phyloP scores from a whole-genome alignment of 1,140 invertebrate species.

The Sitophilus oryzae region DNA sequence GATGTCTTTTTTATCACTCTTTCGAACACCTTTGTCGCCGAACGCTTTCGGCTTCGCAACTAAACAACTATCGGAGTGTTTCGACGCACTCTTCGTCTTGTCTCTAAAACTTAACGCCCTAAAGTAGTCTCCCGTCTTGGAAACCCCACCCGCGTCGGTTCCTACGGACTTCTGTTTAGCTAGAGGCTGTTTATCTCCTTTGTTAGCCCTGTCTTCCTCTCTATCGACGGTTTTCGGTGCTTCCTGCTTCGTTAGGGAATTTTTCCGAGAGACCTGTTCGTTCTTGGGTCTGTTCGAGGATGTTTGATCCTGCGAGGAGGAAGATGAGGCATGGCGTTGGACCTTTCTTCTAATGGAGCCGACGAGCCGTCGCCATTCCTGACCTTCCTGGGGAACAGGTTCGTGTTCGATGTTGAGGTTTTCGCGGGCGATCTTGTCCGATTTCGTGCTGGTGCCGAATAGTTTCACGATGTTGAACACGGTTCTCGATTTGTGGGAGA shows the following conservation, averaged over 20 bases:
- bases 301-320: constrained; percentile 15
- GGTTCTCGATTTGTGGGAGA: constrained; percentile 21
- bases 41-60: constrained; percentile 22
- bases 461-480: constrained; percentile 40
- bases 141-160: constrained; percentile 17
- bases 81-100: constrained; percentile 35
- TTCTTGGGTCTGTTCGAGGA: constrained; percentile 25
- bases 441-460: constrained; percentile 33
- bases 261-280: constrained; percentile 36
- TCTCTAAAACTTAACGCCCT: constrained; percentile 34
- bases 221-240: constrained; percentile 33
- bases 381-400: constrained; percentile 25
- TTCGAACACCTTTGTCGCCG: constrained; percentile 42
- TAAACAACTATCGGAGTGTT: constrained; percentile 32
- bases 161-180: constrained; percentile 37
- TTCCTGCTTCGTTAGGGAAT: constrained; percentile 40
- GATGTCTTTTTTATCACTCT: constrained; percentile 39
- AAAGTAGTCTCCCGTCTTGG: constrained; percentile 28
- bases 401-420: constrained; percentile 35
- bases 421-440: constrained; percentile 37
- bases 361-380: constrained; percentile 43
- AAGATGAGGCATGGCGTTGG: constrained; percentile 38
- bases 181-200: constrained; percentile 29
- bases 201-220: constrained; percentile 25
- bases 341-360: constrained; percentile 41